A percentile compares a stretch with the other conserved stretches of the same genome.
These are phyloP conservation scores for Drosophila orena DNA, from an alignment of 1,140 invertebrate species.

Conservation along the genomic window DNA sequence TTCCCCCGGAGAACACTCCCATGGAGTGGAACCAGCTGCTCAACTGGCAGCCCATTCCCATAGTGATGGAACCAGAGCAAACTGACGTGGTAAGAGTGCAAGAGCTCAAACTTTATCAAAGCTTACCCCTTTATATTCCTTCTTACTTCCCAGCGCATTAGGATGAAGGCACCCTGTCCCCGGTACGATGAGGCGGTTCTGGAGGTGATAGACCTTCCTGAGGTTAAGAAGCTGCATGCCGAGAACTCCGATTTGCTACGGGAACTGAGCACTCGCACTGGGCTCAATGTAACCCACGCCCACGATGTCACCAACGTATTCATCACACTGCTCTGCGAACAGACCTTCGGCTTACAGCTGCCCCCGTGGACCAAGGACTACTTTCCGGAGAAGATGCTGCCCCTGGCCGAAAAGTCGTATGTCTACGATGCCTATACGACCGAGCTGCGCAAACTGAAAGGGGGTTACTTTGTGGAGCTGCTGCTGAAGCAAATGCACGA, in stretches of 20 bases:
- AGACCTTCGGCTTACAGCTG: conserved; percentile 86
- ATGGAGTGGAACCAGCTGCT: conserved; percentile 88
- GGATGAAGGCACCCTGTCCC: conserved; percentile 86
- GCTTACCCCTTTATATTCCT: neutral
- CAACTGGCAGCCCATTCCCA: conserved; percentile 91
- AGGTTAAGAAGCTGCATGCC: conserved; percentile 85
- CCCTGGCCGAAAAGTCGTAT: conserved; percentile 86
- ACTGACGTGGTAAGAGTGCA: conserved; percentile 85
- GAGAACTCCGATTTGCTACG: conserved; percentile 86
- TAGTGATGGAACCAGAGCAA: conserved; percentile 87
- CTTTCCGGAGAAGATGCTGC: conserved; percentile 87
- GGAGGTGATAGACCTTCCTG: conserved; percentile 84
- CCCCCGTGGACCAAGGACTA: conserved; percentile 88
- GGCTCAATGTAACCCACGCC: conserved; percentile 85
- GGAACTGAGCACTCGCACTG: conserved; percentile 86
- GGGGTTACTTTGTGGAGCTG: conserved; percentile 87
- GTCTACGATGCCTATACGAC: conserved; percentile 87
- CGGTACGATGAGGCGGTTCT: conserved; percentile 86
- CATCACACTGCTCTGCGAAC: conserved; percentile 87
- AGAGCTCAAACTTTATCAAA: too few species aligned
- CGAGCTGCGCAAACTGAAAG: conserved; percentile 87
- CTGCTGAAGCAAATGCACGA: conserved; percentile 86
- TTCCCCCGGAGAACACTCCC: conserved; percentile 86
- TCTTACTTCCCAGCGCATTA: conserved; percentile 82
- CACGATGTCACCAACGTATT: conserved; percentile 88